Evolutionary conservation across 2,888 invertebrate species (phyloP), one percentile per base, ranked within the genome.

Genomic region (Busseola fusca): DNA sequence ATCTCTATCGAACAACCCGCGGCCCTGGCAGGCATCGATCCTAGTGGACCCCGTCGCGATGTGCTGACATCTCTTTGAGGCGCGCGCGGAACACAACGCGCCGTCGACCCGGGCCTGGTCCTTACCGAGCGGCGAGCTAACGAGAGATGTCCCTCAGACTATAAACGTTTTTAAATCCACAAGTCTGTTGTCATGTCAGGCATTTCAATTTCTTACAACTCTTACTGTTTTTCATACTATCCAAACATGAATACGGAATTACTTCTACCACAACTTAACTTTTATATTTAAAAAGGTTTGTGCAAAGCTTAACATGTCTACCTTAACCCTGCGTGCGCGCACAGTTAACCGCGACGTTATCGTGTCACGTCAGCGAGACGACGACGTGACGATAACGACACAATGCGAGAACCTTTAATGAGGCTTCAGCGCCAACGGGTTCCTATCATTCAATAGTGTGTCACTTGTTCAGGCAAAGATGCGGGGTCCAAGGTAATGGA

Each of bases 301-400:
- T 45, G 14, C 1, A 21, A 30, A 30, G 0, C n/a, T 9, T 40
- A 7, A 16, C 40, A 5, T 16, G 40, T 3, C 66, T 16, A 34
- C 34, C 1, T 25, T 40, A 45, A 30, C 1, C 42, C 56, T 76
- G 80, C 80, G 80, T 56, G n/a, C 1, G 76, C 72, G 76, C 62
- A 72, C 64, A 72, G 63, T 66, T 79, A 65, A 45, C 60, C 56
- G 25, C 45, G 64, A 76, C 68, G 71, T 64, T 67, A 78, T 78
- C 80, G 57, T 45, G 75, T 54, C 56, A 60, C 48, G 63, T 70
- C 74, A 57, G 45, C 72, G 68, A 48, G 65, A 57, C 75, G 80
- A 57, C 64, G 30, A 25, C 71, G 69, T 73, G 74, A 76, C 72
- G 73, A 58, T 72, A 80, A 42, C 73, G 69, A 73, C 78, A n/a